These are phyloP conservation scores for Acheta domesticus DNA, from an alignment of 2,888 invertebrate species.

Conservation along the genomic window DNA sequence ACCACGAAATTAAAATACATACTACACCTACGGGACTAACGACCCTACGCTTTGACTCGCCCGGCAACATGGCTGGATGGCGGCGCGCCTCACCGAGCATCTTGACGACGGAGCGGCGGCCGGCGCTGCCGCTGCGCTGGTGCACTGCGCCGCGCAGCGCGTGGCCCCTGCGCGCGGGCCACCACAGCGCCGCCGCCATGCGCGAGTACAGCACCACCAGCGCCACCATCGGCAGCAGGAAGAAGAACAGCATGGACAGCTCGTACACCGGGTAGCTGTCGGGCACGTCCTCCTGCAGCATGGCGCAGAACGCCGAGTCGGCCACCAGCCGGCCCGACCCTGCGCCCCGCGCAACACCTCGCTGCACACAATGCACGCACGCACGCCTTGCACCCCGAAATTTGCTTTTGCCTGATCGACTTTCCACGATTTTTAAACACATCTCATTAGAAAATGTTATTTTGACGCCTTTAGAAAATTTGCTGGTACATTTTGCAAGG, in stretches of 20 bases:
- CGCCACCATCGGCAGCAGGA: conserved; percentile 68
- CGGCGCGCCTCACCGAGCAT: conserved; percentile 44
- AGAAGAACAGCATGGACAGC: conserved; percentile 76
- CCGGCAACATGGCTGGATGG: no score
- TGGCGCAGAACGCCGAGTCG: conserved; percentile 78
- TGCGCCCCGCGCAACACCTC: conserved; percentile 38
- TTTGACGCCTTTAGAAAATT: no score
- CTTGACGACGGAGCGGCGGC: conserved; percentile 11
- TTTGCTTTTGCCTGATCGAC: no score
- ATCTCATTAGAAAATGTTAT: no score
- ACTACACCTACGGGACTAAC: no score
- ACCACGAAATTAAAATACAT: no score
- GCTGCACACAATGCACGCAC: no score
- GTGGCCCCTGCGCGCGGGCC: conserved; percentile 50
- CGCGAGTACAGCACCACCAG: conserved; percentile 74
- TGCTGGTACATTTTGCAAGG: no score
- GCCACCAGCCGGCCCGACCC: conserved; percentile 53
- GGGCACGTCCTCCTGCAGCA: conserved; percentile 54
- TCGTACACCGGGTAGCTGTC: conserved; percentile 69
- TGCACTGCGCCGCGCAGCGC: conserved; percentile 39
- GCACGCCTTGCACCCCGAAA: no score
- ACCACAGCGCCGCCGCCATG: conserved; percentile 69
- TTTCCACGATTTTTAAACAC: no score
- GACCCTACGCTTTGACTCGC: no score
- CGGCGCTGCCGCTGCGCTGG: conserved; percentile 44